Evolutionary conservation across 2,888 invertebrate genomes (phyloP), one percentile per base, ranked within the genome.

Genomic region (Nemurella pictetii): DNA sequence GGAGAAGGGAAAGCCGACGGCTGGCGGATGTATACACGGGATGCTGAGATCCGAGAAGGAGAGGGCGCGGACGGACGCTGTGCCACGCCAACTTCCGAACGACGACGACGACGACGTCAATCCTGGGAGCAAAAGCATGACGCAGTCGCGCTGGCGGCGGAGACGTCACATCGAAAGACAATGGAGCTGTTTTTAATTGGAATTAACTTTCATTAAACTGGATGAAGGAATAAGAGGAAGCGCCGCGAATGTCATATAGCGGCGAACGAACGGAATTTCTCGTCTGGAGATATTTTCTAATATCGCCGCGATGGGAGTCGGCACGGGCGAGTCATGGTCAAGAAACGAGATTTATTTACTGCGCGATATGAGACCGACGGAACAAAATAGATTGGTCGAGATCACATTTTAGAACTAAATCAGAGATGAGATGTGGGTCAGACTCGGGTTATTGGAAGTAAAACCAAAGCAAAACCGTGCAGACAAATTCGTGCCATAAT

Each of bases 401-500:
- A 75, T 75, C 75, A 75, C 26, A 28, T 27, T 28, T 26, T 5
- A 1, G 75, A 75, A 9, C 75, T 75, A 28, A 75, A 75, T 75
- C 75, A 75, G 75, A 15, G 75, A 12, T 9, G 27, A 75, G 75
- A 75, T 75, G 26, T 75, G 75, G 75, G 75, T 75, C 75, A 75
- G 9, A 27, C 75, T 9, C 9, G 28, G n/a, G 28, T 25, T 26
- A 75, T 75, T 75, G 75, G 27, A 28, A 28, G 28, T 9, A 26
- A 75, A 20, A 75, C 26, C 73, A 9, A 75, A 75, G 20, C 55
- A 55, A 55, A 20, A 7, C 55, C 35, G 5, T 12, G 15, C 55
- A 12, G 20, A 55, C 55, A 55, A 55, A 55, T 55, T 55, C 12
- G 55, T 20, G 55, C 55, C 9, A 55, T 55, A 20, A 20, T 12